Base-by-base conservation (phyloP, 2,888 invertebrate genomes). In the Drosophila formosana region DNA sequence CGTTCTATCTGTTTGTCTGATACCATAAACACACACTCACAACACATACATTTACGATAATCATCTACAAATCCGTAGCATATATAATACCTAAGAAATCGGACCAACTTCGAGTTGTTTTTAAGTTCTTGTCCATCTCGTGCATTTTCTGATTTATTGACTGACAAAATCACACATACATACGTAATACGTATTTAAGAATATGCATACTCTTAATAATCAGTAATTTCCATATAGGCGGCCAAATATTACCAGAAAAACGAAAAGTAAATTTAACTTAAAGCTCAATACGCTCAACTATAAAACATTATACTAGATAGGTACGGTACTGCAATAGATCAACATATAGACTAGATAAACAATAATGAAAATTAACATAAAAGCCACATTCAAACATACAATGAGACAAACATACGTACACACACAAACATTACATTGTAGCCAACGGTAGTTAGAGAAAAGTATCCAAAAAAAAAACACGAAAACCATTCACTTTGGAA, bases 31-130 rank as follows among this genome's bases (percentile, higher is more conserved):
- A 55, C 23, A 47, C 23, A 68, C 32, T 43, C 45, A 58, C 39
- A 1, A 26, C n/a, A 56, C 1, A 52, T 5, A 64, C 25, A 41
- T 65, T 43, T 45, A 66, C 45, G 74, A 65, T 65, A 63, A 63
- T 73, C 67, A 61, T n/a, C 72, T 64, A 70, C 63, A 69, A 45
- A 4, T 66, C 7, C 45, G 45, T 55, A 62, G 37, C 34, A 43
- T 43, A 56, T 53, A 41, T 55, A 67, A 55, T 63, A 56, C 30
- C 50, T 57, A 73, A 69, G 64, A 51, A 64, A 72, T 72, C 69
- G 75, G 76, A 75, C 72, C 75, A 75, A 76, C 61, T 72, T 69
- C 41, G 8, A 61, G 60, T 72, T 49, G 25, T 28, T 43, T 39
- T 50, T 50, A 13, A 11, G 25, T 39, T 26, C 2, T 34, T 1